These are phyloP conservation scores for Drosophila flavopinicola DNA, from an alignment of 2,888 invertebrate species.

Conservation along the genomic window DNA sequence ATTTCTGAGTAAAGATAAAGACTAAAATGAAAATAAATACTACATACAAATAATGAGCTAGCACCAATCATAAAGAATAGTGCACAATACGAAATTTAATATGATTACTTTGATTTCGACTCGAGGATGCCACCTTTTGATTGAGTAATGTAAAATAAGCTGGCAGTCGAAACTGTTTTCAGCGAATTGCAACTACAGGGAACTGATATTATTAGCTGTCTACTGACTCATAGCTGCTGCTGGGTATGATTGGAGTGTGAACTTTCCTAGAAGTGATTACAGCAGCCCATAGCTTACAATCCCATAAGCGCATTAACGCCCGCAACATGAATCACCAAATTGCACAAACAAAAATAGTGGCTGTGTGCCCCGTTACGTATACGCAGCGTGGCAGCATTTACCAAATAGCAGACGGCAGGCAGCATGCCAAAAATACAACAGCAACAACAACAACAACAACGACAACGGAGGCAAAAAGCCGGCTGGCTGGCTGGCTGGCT, in stretches of 20 bases:
- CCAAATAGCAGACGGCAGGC: conserved; percentile 44
- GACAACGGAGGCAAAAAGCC: conserved; percentile 10
- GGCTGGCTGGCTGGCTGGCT: conserved; percentile 19
- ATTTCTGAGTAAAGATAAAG: background rate
- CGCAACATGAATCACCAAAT: conserved; percentile 49
- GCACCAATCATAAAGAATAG: too few species aligned
- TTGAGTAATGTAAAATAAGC: too few species aligned
- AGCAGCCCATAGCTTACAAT: conserved; percentile 25
- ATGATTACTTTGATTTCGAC: background rate
- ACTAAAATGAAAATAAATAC: background rate
- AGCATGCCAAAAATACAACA: conserved; percentile 64
- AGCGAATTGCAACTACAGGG: background rate
- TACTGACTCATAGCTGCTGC: conserved; percentile 15
- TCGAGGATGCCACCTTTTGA: background rate
- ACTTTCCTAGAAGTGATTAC: conserved; percentile 53
- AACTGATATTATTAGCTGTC: conserved; percentile 16
- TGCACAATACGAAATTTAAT: too few species aligned
- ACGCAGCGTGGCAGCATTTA: conserved; percentile 59
- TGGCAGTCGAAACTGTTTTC: background rate
- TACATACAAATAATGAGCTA: background rate
- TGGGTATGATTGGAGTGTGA: conserved; percentile 10
- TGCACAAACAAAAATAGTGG: conserved; percentile 42
- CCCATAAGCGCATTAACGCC: conserved; percentile 50
- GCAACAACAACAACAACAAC: conserved; percentile 15
- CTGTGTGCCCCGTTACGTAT: conserved; percentile 58